Base-by-base conservation (phyloP, 1,140 invertebrate genomes). In the Zaprionus nigranus region DNA sequence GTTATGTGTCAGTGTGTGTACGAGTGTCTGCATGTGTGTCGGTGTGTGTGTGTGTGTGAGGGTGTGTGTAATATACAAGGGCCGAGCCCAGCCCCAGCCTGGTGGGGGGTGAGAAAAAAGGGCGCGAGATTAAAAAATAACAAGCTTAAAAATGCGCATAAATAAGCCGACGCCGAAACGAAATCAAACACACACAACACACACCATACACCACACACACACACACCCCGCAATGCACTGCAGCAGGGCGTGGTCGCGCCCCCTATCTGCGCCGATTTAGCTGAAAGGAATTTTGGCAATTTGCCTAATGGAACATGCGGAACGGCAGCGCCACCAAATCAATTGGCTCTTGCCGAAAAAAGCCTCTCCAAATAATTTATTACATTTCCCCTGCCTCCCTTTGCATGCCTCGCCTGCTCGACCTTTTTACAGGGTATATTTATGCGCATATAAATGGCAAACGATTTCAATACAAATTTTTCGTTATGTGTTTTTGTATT, bases 61-160 rank as follows among this genome's bases (percentile, higher is more conserved):
- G 11, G 15, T n/a, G 53, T 64, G 15, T 34, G 30, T 7, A 30
- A 30, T 5, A 28, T 38, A 54, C 20, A 59, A 58, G 30, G 30
- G 56, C 43, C 20, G 17, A n/a, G 30, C 20, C 13, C 49, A 68
- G 64, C 22, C 54, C n/a, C 51, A 12, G 54, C 66, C 34, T 58
- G 26, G 59, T 66, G 72, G 53, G 57, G 56, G 71, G 57, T 40
- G 57, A 38, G 56, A 12, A 75, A 78, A 67, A 79, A 83, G 74
- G 84, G 83, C 77, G 70, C 75, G 74, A 88, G 78, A 87, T 87
- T 88, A 84, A 88, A 87, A 87, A 87, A 87, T 84, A 87, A 88
- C 84, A 87, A 78, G 78, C 84, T 88, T 75, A 26, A 73, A 87
- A 88, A 84, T 83, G 84, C 74, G 84, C 84, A 84, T 88, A 88